These are phyloP conservation scores for Oxyura jamaicensis DNA, from an alignment of 2,113 vertebrate species.

Conservation along the genomic window DNA sequence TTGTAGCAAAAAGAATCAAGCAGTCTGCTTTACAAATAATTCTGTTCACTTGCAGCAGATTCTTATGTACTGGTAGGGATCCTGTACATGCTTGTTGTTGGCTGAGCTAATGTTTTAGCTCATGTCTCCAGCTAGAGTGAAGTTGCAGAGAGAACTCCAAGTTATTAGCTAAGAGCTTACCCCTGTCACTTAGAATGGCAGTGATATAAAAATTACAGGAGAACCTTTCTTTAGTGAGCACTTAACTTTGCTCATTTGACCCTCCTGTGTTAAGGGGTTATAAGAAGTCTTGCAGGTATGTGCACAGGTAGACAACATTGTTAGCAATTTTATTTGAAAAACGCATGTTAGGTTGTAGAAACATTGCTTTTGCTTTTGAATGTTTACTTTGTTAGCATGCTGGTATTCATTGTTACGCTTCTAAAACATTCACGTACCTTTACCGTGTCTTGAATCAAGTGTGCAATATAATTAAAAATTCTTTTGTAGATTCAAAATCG, in stretches of 20 bases:
- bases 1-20: neutral
- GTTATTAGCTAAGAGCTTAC: neutral
- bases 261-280: accelerated
- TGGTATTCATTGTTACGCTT: neutral
- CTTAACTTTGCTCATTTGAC: neutral
- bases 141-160: neutral
- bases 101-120: neutral
- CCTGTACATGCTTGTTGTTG: accelerated
- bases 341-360: neutral
- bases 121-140: neutral
- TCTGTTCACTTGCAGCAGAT: neutral
- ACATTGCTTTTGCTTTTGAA: neutral
- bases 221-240: neutral
- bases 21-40: neutral
- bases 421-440: neutral
- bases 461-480: neutral
- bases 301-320: neutral
- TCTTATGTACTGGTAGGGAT: neutral
- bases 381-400: neutral
- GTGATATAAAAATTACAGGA: neutral
- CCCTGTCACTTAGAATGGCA: neutral
- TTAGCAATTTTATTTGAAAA: neutral
- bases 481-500: conserved; percentile 77
- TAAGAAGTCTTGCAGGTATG: neutral
- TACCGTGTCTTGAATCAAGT: neutral